Percentiles rank a stretch among this genome's conserved stretches.
Conservation (phyloP, 2,797 vertebrate genomes). For the Zalophus californianus region DNA sequence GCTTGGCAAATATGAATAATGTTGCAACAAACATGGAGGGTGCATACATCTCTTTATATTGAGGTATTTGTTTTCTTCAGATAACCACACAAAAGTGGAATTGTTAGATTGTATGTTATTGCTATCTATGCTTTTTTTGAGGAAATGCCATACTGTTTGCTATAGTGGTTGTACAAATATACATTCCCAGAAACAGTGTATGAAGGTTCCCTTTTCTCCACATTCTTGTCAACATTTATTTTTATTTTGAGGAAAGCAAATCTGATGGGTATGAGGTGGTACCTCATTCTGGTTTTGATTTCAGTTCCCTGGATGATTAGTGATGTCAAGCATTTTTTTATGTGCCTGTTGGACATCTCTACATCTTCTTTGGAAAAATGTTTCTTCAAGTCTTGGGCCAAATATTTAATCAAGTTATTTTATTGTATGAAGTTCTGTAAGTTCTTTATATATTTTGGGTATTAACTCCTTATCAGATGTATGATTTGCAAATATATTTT, state of each 20-base stretch:
- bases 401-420: neutral
- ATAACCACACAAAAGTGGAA: neutral
- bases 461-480: too few relatives aligned
- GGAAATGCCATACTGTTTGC: neutral
- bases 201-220: neutral
- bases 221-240: neutral
- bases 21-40: neutral
- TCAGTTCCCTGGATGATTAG: neutral
- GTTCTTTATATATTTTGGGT: too few relatives aligned
- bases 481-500: too few relatives aligned
- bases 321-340: neutral
- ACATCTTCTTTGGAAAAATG: neutral
- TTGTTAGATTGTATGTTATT: neutral
- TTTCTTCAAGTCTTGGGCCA: neutral
- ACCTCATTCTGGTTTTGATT: neutral
- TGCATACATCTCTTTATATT: neutral
- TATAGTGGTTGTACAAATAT: neutral
- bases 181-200: neutral
- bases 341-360: neutral
- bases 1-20: neutral
- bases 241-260: neutral
- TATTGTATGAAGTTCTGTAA: too few relatives aligned
- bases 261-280: neutral
- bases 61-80: neutral
- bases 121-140: neutral